These are phyloP conservation scores for Leptatherina wallacei DNA, from an alignment of 2,797 vertebrate genomes.

Conservation along the genomic window DNA sequence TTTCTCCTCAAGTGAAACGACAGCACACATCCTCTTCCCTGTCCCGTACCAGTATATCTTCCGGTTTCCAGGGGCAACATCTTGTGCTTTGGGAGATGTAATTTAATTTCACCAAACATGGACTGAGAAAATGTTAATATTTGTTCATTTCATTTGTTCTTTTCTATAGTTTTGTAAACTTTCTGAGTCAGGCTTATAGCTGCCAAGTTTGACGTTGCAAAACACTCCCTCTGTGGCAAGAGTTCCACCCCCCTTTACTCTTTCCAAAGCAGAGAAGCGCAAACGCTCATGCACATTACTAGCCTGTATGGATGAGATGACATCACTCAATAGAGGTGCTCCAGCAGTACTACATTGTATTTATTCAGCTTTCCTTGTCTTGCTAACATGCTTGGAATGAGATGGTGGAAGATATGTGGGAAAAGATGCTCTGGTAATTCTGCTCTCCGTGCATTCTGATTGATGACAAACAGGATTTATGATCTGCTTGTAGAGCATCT, in stretches of 20 bases:
- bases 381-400: conserved; percentile 81
- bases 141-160: conserved; percentile 15
- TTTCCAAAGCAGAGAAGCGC: conserved; percentile 77
- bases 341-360: conserved; percentile 76
- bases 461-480: conserved; percentile 12
- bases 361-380: conserved; percentile 85
- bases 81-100: conserved; percentile 8
- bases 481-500: conserved; percentile 44
- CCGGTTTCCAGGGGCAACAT: conserved; percentile 37
- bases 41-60: conserved; percentile 29
- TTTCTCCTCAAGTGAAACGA: conserved; percentile 45
- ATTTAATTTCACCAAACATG: conserved; percentile 26
- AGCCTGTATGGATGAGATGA: conserved; percentile 85
- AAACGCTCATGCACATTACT: conserved; percentile 71
- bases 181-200: neutral
- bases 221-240: conserved; percentile 63
- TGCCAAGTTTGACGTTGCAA: conserved; percentile 40
- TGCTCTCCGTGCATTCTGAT: conserved; percentile 56
- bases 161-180: neutral
- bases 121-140: conserved; percentile 4
- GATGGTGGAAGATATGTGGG: conserved; percentile 71
- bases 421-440: conserved; percentile 54
- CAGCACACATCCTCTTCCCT: conserved; percentile 33
- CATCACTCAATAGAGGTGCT: conserved; percentile 81
- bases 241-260: conserved; percentile 75